phyloP scores from a whole-genome alignment of 2,113 vertebrate species.

The Martes martes region DNA sequence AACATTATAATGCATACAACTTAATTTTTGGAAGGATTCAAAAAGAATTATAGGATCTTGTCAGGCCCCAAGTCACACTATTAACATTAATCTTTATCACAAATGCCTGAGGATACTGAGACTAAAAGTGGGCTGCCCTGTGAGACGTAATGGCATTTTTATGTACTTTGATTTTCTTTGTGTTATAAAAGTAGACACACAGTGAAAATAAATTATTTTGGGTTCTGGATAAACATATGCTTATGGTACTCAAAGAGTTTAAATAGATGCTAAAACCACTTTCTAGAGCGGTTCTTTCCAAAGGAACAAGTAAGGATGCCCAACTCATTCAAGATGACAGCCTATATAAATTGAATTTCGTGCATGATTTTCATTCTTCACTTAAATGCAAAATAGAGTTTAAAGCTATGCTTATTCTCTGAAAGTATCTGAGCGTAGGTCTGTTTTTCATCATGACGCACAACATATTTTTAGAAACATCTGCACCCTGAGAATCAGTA shows the following conservation, averaged over 20 bases:
- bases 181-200: not conserved
- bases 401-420: not conserved
- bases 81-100: not conserved
- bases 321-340: not conserved
- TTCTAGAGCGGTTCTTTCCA: not conserved
- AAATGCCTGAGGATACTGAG: not conserved
- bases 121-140: not conserved
- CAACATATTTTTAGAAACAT: conserved; percentile 47
- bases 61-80: not conserved
- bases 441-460: not conserved
- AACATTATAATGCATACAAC: not conserved
- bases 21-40: not conserved
- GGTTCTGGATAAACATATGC: not conserved
- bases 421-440: not conserved
- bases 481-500: not conserved
- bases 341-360: not conserved
- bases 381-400: not conserved
- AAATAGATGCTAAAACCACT: not conserved
- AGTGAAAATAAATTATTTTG: conserved; percentile 32
- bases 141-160: not conserved
- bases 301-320: not conserved
- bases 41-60: not conserved
- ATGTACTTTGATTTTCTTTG: not conserved
- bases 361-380: not conserved
- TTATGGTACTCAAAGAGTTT: not conserved